Percentiles rank a stretch among this genome's conserved stretches.
Conservation (phyloP, 2,113 vertebrate genomes). For the Haplotaxodon microlepis region DNA sequence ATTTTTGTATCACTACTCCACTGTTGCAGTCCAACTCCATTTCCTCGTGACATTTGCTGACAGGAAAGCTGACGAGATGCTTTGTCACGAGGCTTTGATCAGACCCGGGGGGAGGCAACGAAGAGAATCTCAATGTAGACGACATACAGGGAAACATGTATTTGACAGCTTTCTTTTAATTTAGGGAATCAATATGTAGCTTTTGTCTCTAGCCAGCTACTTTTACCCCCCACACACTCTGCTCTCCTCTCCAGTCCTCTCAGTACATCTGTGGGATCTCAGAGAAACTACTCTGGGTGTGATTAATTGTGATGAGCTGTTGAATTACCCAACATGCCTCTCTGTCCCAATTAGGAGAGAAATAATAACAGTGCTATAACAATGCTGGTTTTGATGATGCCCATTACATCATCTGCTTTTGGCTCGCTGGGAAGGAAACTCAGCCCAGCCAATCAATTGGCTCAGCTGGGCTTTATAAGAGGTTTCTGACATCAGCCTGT, state of each 20-base stretch:
- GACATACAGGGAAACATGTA: background rate
- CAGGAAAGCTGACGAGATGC: background rate
- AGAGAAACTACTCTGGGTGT: background rate
- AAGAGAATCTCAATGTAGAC: background rate
- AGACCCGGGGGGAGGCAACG: background rate
- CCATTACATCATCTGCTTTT: slow-evolving; percentile 3
- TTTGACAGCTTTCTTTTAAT: background rate
- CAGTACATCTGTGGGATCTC: background rate
- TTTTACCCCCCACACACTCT: background rate
- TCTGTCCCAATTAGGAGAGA: background rate
- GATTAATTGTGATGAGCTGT: background rate
- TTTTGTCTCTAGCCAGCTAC: background rate
- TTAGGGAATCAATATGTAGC: background rate
- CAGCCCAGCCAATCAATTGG: background rate
- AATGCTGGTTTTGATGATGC: background rate
- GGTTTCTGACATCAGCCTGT: background rate
- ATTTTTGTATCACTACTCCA: background rate
- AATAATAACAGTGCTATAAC: background rate
- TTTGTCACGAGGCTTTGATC: background rate
- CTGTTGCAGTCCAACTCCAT: background rate
- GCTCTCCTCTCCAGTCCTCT: background rate
- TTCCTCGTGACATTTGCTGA: background rate
- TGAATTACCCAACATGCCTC: background rate
- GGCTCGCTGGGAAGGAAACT: slow-evolving; percentile 2
- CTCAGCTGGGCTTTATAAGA: background rate